These are phyloP conservation scores for Drosophila rubida DNA, from an alignment of 2,888 invertebrate species.

Conservation along the genomic window DNA sequence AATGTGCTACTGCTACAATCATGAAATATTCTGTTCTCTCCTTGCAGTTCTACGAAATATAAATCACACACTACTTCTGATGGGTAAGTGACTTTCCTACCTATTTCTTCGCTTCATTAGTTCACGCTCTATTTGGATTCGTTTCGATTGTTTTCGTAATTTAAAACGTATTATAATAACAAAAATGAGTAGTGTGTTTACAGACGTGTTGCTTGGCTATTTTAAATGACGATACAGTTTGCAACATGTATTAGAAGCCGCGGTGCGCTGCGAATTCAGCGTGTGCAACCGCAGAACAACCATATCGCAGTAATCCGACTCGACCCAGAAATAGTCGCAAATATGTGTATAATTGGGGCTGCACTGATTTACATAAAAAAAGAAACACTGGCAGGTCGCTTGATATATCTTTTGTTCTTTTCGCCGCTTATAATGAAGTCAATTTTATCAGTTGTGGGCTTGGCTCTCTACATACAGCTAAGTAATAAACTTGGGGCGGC, in stretches of 20 bases:
- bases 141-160: neutral
- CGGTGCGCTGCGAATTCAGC: neutral
- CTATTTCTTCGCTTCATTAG: too few species aligned
- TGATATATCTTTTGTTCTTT: constrained; percentile 31
- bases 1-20: too few species aligned
- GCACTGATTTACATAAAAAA: constrained; percentile 42
- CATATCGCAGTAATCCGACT: neutral
- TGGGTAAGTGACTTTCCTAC: too few species aligned
- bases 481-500: constrained; percentile 38
- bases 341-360: constrained; percentile 11
- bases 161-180: neutral
- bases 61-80: too few species aligned
- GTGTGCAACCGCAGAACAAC: constrained; percentile 22
- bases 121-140: neutral
- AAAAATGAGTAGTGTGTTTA: neutral
- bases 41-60: too few species aligned
- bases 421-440: constrained; percentile 26
- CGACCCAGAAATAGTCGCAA: constrained; percentile 35
- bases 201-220: constrained; percentile 34
- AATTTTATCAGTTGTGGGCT: constrained; percentile 21
- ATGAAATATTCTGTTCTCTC: too few species aligned
- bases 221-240: constrained; percentile 7
- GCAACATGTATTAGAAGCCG: neutral
- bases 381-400: constrained; percentile 36
- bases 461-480: constrained; percentile 5